phyloP scores from a whole-genome alignment of 2,113 vertebrate species.

The Pterophyllum scalare region DNA sequence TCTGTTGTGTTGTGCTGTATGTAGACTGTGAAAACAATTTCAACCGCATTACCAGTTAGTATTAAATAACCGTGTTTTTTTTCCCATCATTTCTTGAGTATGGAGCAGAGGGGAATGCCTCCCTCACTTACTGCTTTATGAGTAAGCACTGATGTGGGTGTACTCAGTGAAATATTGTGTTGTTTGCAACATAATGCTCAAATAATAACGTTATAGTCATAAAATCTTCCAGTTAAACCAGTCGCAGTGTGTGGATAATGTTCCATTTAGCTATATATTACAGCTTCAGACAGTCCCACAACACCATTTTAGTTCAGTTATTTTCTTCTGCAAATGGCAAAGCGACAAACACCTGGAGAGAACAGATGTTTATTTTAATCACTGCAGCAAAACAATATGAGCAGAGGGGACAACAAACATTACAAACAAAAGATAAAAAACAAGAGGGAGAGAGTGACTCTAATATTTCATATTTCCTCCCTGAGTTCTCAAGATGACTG shows the following conservation, averaged over 20 bases:
- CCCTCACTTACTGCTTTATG: neutral
- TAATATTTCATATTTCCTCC: neutral
- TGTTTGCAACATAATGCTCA: conserved; percentile 11
- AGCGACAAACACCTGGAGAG: neutral
- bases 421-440: neutral
- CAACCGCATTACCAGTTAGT: neutral
- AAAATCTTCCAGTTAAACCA: conserved; percentile 5
- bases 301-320: neutral
- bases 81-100: neutral
- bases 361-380: conserved; percentile 18
- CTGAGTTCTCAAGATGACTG: neutral
- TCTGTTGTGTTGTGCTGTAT: neutral
- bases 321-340: neutral
- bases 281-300: neutral
- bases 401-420: neutral
- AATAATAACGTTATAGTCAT: conserved; percentile 6
- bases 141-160: neutral
- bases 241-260: neutral
- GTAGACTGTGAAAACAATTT: neutral
- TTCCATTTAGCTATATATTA: neutral
- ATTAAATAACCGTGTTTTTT: neutral
- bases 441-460: neutral
- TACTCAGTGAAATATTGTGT: neutral
- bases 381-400: conserved; percentile 11
- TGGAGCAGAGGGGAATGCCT: neutral